A percentile compares a stretch with the other conserved stretches of the same genome.
Evolutionary conservation across 2,888 invertebrate genomes (phyloP).

Genomic region (Julus scanicus): DNA sequence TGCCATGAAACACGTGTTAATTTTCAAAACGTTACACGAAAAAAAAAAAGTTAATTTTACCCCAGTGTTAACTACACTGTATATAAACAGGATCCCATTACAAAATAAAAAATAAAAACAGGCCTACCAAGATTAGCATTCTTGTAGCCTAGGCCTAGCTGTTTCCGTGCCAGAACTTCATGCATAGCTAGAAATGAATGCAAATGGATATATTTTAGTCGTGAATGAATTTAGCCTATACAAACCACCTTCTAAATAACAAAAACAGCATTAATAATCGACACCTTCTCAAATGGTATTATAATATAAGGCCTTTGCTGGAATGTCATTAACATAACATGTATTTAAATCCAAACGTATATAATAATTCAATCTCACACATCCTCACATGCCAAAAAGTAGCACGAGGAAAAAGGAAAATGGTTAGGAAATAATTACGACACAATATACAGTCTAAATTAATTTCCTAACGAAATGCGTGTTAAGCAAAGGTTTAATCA

Average conservation of each 20-base stretch:
- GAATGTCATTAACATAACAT: slow-evolving; percentile 29
- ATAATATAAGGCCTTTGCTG: slow-evolving; percentile 22
- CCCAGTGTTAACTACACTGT: too few relatives aligned
- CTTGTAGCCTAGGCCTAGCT: slow-evolving; percentile 56
- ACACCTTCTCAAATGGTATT: slow-evolving; percentile 33
- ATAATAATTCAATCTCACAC: slow-evolving; percentile 30
- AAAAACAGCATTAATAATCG: slow-evolving; percentile 44
- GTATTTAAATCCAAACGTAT: background rate
- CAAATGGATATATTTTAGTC: slow-evolving; percentile 51
- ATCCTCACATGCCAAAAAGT: background rate
- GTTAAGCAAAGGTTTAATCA: slow-evolving; percentile 4
- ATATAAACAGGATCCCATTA: slow-evolving; percentile 45
- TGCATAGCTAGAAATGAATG: slow-evolving; percentile 55
- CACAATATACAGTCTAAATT: background rate
- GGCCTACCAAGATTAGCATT: slow-evolving; percentile 55
- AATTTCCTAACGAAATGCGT: background rate
- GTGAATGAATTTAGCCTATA: slow-evolving; percentile 51
- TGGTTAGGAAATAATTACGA: background rate
- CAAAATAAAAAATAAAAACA: slow-evolving; percentile 50
- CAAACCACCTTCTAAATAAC: slow-evolving; percentile 41
- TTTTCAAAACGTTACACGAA: background rate
- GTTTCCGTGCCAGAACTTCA: slow-evolving; percentile 55
- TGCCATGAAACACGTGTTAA: slow-evolving; percentile 2
- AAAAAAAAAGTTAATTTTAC: slow-evolving; percentile 6
- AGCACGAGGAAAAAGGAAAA: background rate